These are phyloP conservation scores for Muraenolepis orangiensis DNA, from an alignment of 2,797 vertebrate genomes.

Conservation along the genomic window DNA sequence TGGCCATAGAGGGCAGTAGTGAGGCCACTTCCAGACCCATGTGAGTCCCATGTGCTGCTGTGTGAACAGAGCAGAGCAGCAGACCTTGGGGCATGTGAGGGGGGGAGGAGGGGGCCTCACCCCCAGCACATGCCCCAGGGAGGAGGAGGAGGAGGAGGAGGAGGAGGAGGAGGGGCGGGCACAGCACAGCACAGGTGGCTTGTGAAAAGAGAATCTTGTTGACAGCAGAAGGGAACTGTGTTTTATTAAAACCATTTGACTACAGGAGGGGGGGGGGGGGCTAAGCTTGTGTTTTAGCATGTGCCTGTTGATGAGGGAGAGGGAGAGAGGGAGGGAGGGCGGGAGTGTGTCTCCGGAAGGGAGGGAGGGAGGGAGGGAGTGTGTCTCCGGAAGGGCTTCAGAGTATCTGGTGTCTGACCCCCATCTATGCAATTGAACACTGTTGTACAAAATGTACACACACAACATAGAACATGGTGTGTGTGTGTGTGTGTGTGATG, in stretches of 20 bases:
- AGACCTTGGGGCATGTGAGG: background rate
- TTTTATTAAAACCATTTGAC: background rate
- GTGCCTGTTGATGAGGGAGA: background rate
- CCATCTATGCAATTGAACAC: background rate
- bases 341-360: background rate
- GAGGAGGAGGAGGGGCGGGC: background rate
- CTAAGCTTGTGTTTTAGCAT: background rate
- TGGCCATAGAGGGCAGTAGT: slow-evolving; percentile 3
- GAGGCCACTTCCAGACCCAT: slow-evolving; percentile 1
- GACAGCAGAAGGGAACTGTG: background rate
- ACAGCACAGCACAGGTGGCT: background rate
- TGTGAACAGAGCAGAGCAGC: background rate
- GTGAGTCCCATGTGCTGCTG: background rate
- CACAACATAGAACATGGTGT: background rate
- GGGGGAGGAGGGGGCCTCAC: background rate
- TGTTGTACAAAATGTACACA: background rate
- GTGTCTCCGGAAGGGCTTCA: background rate
- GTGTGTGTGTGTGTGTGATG: background rate
- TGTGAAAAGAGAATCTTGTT: background rate
- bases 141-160: too few relatives aligned
- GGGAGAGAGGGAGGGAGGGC: background rate
- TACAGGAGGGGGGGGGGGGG: background rate
- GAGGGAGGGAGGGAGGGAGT: background rate
- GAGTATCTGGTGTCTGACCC: background rate
- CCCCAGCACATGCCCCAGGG: too few relatives aligned